phyloP scores from a whole-genome alignment of 2,888 invertebrate species.

The Tetheella fluctuosa region DNA sequence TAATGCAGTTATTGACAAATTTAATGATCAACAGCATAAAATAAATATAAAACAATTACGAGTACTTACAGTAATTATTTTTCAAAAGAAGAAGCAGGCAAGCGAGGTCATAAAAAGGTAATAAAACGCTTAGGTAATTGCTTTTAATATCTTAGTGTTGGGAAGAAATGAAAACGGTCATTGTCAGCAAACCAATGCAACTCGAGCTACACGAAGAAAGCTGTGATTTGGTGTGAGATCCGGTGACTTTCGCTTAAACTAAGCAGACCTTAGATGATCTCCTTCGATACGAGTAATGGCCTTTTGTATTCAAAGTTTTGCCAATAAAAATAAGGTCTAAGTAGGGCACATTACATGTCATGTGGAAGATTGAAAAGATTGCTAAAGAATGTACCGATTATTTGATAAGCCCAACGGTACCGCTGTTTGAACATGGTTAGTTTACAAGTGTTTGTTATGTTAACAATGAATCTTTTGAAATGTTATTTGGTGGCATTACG shows the following conservation, averaged over 20 bases:
- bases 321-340: conserved; percentile 25
- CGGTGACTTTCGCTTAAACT: conserved; percentile 52
- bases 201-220: conserved; percentile 27
- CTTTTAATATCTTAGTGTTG: neutral
- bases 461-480: neutral
- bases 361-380: conserved; percentile 22
- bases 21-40: neutral
- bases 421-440: conserved; percentile 7
- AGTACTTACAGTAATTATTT: neutral
- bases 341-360: conserved; percentile 17
- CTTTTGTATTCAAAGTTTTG: conserved; percentile 44
- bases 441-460: conserved; percentile 10
- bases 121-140: neutral
- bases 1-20: neutral
- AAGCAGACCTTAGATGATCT: conserved; percentile 42
- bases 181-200: neutral
- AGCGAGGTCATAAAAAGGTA: neutral
- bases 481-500: conserved; percentile 8
- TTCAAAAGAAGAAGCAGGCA: neutral
- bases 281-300: conserved; percentile 40
- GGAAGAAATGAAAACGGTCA: neutral
- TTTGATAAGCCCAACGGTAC: conserved; percentile 26
- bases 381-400: conserved; percentile 31
- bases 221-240: conserved; percentile 37
- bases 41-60: neutral